A percentile compares a stretch with the other conserved stretches of the same genome.
Evolutionary conservation across 2,888 invertebrate genomes (phyloP).

Genomic region (Lycophotia porphyrea): DNA sequence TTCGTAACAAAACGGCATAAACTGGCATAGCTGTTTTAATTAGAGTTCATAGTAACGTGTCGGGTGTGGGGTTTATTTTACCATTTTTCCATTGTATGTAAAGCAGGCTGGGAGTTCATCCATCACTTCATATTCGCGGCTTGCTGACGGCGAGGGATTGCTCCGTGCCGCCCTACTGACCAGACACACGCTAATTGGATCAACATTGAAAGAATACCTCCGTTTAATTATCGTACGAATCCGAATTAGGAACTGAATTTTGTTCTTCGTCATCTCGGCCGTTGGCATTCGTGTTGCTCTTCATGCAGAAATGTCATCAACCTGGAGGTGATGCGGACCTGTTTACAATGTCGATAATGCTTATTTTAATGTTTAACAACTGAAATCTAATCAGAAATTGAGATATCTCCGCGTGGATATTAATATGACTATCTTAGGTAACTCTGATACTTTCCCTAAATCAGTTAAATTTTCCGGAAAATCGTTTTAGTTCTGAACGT

Average conservation of each 20-base stretch:
- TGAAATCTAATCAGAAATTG: neutral
- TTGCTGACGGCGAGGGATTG: slow-evolving; percentile 76
- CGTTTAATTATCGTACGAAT: slow-evolving; percentile 67
- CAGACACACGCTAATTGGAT: slow-evolving; percentile 78
- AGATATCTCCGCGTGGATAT: neutral
- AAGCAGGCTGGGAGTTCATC: slow-evolving; percentile 85
- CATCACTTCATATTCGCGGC: slow-evolving; percentile 89
- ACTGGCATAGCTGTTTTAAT: slow-evolving; percentile 86
- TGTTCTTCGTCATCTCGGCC: slow-evolving; percentile 62
- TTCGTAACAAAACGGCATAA: slow-evolving; percentile 81
- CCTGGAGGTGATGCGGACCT: slow-evolving; percentile 28
- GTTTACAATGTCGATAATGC: slow-evolving; percentile 17
- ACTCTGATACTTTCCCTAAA: neutral
- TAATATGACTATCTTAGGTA: neutral
- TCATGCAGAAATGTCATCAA: slow-evolving; percentile 55
- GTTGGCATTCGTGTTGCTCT: slow-evolving; percentile 45
- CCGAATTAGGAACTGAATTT: slow-evolving; percentile 66
- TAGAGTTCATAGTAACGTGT: slow-evolving; percentile 86
- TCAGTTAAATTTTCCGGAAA: neutral
- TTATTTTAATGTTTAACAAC: neutral
- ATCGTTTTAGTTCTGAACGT: neutral
- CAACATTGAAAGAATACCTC: slow-evolving; percentile 74
- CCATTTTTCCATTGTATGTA: slow-evolving; percentile 88
- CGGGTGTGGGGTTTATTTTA: slow-evolving; percentile 79
- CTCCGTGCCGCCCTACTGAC: slow-evolving; percentile 78